A percentile compares a stretch with the other conserved stretches of the same genome.
phyloP scores from a whole-genome alignment of 2,113 vertebrate genomes.

The Muntiacus muntjak region DNA sequence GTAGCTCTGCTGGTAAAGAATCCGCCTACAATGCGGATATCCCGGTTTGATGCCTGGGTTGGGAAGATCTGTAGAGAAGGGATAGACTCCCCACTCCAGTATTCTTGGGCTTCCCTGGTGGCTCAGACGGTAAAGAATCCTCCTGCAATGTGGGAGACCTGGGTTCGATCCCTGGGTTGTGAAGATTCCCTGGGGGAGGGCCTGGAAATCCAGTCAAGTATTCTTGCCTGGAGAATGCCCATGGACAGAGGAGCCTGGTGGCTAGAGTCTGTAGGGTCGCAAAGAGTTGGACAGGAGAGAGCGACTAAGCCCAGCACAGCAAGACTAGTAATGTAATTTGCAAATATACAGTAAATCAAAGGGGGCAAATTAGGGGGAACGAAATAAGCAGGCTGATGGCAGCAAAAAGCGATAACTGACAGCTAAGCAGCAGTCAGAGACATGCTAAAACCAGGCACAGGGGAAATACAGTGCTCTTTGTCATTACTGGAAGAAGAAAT shows the following conservation, averaged over 20 bases:
- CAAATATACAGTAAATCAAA: neutral
- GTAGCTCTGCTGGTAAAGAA: neutral
- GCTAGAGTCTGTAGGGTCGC: neutral
- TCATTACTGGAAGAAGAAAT: neutral
- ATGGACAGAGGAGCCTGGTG: neutral
- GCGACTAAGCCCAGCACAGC: neutral
- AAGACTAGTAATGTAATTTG: neutral
- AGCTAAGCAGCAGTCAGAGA: neutral
- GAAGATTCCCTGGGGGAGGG: neutral
- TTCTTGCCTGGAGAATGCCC: neutral
- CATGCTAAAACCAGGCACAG: neutral
- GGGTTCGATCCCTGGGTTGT: neutral
- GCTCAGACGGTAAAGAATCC: neutral
- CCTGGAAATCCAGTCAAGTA: neutral
- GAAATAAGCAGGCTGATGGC: neutral
- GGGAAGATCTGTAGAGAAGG: neutral
- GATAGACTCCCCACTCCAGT: neutral
- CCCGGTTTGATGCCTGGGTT: neutral
- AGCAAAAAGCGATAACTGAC: neutral
- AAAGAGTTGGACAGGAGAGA: neutral
- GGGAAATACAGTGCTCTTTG: neutral
- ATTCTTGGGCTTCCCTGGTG: neutral
- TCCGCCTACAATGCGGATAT: fast-evolving
- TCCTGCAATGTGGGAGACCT: neutral
- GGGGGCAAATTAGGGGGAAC: neutral